Base-by-base conservation (phyloP, 2,888 invertebrate species). In the Herminia tarsipennalis region DNA sequence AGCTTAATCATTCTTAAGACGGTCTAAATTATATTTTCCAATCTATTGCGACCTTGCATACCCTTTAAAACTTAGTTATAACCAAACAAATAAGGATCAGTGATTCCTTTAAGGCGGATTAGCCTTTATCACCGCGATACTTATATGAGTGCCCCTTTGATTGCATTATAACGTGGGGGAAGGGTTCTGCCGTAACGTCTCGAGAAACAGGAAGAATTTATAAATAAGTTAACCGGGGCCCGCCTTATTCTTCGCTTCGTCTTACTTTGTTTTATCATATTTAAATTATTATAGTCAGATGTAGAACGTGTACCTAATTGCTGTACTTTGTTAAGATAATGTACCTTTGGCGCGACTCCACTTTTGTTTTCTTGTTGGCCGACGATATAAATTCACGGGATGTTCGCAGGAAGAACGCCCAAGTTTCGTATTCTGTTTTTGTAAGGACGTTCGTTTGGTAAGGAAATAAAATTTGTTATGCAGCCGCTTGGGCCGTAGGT, bases 301-400 rank as follows among this genome's bases (percentile, higher is more conserved):
- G 90, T 90, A 86, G 89, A 91, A 91, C 90, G 90, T 91, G 91
- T 90, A 90, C 89, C 85, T 90, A 91, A 91, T 90, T 91, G 91
- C 90, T 82, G 86, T 90, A 90, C 91, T 91, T 91, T 91, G 89
- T 90, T 89, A 88, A 90, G 90, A 90, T 90, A 91, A 91, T 91
- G 90, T 91, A 91, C 91, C 91, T 90, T 85, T 86, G 90, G 89
- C 88, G 82, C 85, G 82, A 78, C 83, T 89, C 86, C 85, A 90
- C 90, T 90, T 91, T 90, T 90, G 91, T 90, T 88, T 91, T 88
- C 89, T 86, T 89, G 90, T 89, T 87, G 76, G 81, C 66, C 61
- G 68, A 81, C 82, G 87, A 83, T 88, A 90, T 90, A 91, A 90
- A 90, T 90, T 88, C 85, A 80, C 79, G 63, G 78, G 73, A 81